Evolutionary conservation across 2,888 invertebrate species (phyloP).

Genomic region (Hylaea fasciaria): DNA sequence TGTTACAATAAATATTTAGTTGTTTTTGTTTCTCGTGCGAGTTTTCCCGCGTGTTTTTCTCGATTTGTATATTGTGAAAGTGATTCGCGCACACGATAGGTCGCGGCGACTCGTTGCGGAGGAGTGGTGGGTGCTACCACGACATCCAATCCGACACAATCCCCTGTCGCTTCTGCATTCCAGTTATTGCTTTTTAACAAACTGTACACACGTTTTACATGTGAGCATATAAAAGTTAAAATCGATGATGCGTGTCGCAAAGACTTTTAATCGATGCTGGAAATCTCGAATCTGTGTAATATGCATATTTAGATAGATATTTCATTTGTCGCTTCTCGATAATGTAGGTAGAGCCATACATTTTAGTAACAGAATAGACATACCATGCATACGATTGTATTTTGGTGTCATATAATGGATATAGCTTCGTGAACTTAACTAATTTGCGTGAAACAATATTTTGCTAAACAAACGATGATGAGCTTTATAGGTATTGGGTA

Average conservation of each 20-base stretch:
- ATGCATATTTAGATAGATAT: constrained; percentile 53
- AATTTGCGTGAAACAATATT: no score
- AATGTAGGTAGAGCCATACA: neutral
- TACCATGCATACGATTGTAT: neutral
- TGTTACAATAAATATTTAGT: constrained; percentile 40
- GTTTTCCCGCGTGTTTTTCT: constrained; percentile 68
- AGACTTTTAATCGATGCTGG: constrained; percentile 42
- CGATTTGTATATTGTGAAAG: constrained; percentile 70
- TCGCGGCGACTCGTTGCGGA: constrained; percentile 62
- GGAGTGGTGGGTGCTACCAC: constrained; percentile 59
- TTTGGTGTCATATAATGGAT: no score
- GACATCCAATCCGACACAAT: constrained; percentile 25
- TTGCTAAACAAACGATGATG: no score
- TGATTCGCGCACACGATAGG: constrained; percentile 69
- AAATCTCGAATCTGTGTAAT: constrained; percentile 40
- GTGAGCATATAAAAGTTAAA: constrained; percentile 42
- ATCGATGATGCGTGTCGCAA: constrained; percentile 44
- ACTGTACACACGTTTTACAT: constrained; percentile 11
- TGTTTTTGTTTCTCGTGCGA: constrained; percentile 59
- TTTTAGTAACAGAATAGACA: neutral
- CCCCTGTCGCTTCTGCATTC: constrained; percentile 28
- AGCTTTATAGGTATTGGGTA: no score
- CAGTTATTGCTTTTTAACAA: constrained; percentile 16
- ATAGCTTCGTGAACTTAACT: no score
- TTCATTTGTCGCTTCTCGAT: neutral